phyloP scores from a whole-genome alignment of 2,888 invertebrate genomes.

The Thymelicus acteon region DNA sequence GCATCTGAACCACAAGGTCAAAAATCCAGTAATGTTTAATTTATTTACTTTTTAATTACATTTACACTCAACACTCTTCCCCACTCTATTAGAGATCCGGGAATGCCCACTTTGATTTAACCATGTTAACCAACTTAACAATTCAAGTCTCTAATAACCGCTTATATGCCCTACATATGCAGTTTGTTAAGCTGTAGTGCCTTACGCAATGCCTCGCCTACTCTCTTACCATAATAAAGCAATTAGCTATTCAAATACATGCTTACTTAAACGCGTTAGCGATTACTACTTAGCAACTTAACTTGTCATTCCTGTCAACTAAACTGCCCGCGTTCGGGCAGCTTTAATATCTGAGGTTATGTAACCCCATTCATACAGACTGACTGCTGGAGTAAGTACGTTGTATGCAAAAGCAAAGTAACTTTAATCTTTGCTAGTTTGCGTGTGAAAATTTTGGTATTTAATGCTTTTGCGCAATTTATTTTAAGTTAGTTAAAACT shows the following conservation, averaged over 20 bases:
- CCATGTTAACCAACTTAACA: too few species aligned
- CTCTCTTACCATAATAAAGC: constrained; percentile 11
- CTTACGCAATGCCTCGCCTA: background rate
- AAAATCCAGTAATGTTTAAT: too few species aligned
- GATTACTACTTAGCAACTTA: constrained; percentile 25
- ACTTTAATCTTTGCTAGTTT: background rate
- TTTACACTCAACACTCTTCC: too few species aligned
- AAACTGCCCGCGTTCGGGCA: constrained; percentile 17
- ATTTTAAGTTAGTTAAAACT: background rate
- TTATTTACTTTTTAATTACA: too few species aligned
- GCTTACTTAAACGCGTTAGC: constrained; percentile 17
- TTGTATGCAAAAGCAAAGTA: constrained; percentile 15
- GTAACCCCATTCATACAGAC: constrained; percentile 28
- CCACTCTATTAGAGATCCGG: too few species aligned
- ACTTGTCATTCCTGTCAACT: constrained; percentile 25
- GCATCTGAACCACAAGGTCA: too few species aligned
- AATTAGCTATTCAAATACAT: constrained; percentile 16
- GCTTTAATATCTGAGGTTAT: constrained; percentile 27
- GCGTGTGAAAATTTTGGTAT: background rate
- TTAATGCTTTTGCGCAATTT: too few species aligned
- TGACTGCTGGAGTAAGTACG: background rate
- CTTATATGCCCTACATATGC: background rate
- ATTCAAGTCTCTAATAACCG: too few species aligned
- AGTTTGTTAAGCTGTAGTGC: background rate
- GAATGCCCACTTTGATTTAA: too few species aligned